phyloP scores from a whole-genome alignment of 2,113 vertebrate genomes.

The Alligator sinensis region DNA sequence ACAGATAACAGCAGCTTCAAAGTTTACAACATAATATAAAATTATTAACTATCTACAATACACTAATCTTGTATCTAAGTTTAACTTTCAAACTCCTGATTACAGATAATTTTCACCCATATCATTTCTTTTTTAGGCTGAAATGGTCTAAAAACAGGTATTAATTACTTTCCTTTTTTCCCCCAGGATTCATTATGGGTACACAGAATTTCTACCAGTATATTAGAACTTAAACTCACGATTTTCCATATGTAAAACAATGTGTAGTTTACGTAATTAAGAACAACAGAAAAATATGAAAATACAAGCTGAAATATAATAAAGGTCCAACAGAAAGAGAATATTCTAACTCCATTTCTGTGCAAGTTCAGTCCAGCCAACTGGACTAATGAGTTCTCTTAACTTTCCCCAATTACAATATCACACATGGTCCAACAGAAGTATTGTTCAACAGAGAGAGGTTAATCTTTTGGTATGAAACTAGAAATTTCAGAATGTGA shows the following conservation, averaged over 20 bases:
- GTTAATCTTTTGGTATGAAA: constrained; percentile 60
- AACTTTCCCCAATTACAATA: background rate
- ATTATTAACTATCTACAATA: constrained; percentile 65
- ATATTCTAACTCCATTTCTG: background rate
- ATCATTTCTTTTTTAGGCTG: constrained; percentile 50
- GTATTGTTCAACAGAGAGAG: background rate
- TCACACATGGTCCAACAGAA: background rate
- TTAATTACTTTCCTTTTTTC: constrained; percentile 20
- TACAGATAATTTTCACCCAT: constrained; percentile 60
- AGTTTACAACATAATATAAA: constrained; percentile 46
- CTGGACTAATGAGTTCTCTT: background rate
- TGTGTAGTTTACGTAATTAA: constrained; percentile 42
- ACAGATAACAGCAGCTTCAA: constrained; percentile 59
- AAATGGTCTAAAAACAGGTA: constrained; percentile 62
- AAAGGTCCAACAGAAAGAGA: constrained; percentile 35
- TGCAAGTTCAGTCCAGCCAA: background rate
- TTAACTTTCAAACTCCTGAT: constrained; percentile 59
- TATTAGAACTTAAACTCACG: constrained; percentile 48
- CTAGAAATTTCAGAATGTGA: constrained; percentile 68
- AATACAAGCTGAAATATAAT: constrained; percentile 48
- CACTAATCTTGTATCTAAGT: constrained; percentile 64
- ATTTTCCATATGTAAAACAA: constrained; percentile 40
- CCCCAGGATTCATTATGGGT: constrained; percentile 45
- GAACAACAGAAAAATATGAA: constrained; percentile 55
- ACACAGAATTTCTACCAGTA: constrained; percentile 30